Evolutionary conservation across 2,888 invertebrate species (phyloP), one percentile per base, ranked within the genome.

Genomic region (Polyommatus icarus): DNA sequence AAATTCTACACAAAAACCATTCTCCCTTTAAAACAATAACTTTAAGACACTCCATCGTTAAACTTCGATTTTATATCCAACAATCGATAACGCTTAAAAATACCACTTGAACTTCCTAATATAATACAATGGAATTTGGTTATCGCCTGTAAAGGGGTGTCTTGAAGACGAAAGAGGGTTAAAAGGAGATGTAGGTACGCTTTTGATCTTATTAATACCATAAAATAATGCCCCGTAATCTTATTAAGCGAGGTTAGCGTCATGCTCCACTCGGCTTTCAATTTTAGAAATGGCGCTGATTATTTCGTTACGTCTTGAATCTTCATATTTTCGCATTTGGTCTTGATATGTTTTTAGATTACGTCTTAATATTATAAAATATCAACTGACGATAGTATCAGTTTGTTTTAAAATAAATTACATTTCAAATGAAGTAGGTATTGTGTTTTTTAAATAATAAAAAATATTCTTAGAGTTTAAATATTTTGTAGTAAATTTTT

Each of bases 181-280:
- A 94, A 93, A 93, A 93, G 94, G 94, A 94, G 93, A 94, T 92
- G 94, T 94, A 94, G 90, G 94, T 95, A 95, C 95, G 95, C 95
- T 95, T 96, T 96, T 96, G 96, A 96, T 96, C 96, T 96, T 95
- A 96, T 96, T 96, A 96, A 96, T 96, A 94, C 95, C 95, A 95
- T 95, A 95, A 96, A 96, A 96, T 96, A 96, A 96, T 96, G 95
- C 96, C 95, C 95, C 95, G 95, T 96, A 96, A 96, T 96, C 96
- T 95, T 95, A 96, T 96, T 96, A 96, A 95, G 95, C 95, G 95
- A 95, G 95, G 95, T 96, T 95, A 95, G 95, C 94, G 94, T 93
- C 85, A 88, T 86, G 88, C 89, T 84, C 72, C 78, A 85, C 84
- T 86, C 84, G 84, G 85, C 85, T 91, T 91, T 92, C 90, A 91